Evolutionary conservation across 35 echinoderm and acorn worm genomes (phyloP).

Genomic region (Apostichopus japonicus): DNA sequence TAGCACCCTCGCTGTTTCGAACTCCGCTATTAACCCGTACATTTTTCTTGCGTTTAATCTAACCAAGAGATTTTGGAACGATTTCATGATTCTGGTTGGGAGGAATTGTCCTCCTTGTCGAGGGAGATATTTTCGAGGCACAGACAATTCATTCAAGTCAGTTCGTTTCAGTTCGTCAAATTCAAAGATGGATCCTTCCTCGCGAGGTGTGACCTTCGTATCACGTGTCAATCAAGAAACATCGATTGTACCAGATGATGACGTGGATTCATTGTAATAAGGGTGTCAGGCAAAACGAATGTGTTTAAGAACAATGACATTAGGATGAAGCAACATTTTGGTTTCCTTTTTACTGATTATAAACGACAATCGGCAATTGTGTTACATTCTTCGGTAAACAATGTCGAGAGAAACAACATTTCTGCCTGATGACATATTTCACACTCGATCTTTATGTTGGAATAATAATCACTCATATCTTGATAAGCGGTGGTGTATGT

Average conservation of each 20-base stretch:
- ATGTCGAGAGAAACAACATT: too few species aligned
- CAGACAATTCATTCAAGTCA: conserved; percentile 68
- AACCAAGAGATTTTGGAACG: conserved; percentile 74
- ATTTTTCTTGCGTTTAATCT: conserved; percentile 89
- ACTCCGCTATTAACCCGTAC: conserved; percentile 89
- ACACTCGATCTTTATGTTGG: too few species aligned
- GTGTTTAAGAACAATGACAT: too few species aligned
- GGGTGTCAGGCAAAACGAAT: too few species aligned
- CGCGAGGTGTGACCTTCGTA: conserved; percentile 48
- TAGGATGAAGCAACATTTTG: too few species aligned
- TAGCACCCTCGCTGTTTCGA: conserved; percentile 74
- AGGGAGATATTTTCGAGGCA: conserved; percentile 47
- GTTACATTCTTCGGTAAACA: too few species aligned
- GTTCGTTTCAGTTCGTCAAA: conserved; percentile 93
- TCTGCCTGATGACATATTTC: too few species aligned
- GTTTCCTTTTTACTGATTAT: too few species aligned
- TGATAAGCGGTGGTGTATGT: too few species aligned
- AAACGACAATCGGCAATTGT: too few species aligned
- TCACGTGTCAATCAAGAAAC: conserved; percentile 32
- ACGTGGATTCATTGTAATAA: conserved; percentile 48
- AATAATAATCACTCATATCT: too few species aligned
- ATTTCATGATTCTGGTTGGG: conserved; percentile 59
- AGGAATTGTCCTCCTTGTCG: conserved; percentile 64
- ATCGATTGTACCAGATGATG: conserved; percentile 17
- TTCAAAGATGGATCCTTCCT: conserved; percentile 45